Evolutionary conservation across 1,140 invertebrate genomes (phyloP).

Genomic region (Camponotus pennsylvanicus): DNA sequence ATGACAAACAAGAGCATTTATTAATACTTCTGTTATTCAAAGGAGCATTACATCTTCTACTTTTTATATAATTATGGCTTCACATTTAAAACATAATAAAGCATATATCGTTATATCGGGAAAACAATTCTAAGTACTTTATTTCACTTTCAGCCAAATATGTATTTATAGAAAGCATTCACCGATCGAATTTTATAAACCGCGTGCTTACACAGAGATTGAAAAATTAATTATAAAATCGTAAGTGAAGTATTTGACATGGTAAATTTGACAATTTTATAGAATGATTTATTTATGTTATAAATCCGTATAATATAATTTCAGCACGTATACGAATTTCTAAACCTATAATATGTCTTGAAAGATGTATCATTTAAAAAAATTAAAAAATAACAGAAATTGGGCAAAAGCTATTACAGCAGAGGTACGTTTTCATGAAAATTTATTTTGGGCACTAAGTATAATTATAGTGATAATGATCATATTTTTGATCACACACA

Average conservation of each 20-base stretch:
- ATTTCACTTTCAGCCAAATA: neutral
- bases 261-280: constrained; percentile 27
- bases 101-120: too few relatives aligned
- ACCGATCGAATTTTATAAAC: constrained; percentile 38
- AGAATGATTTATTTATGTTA: constrained; percentile 32
- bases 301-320: constrained; percentile 57
- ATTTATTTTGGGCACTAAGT: neutral
- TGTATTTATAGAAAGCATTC: neutral
- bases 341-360: constrained; percentile 63
- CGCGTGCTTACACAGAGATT: neutral
- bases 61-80: neutral
- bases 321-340: constrained; percentile 68
- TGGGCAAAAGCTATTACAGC: constrained; percentile 2
- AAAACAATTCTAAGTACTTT: neutral
- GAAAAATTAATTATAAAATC: constrained; percentile 6
- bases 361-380: constrained; percentile 45
- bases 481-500: neutral
- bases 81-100: neutral
- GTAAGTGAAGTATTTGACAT: neutral
- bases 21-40: neutral
- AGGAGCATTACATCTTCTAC: neutral
- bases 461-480: neutral
- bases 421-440: constrained; percentile 15
- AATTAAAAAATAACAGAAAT: constrained; percentile 59
- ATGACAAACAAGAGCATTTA: neutral